phyloP scores from a whole-genome alignment of 2,797 vertebrate genomes.

The Cacajao melanocephalus region DNA sequence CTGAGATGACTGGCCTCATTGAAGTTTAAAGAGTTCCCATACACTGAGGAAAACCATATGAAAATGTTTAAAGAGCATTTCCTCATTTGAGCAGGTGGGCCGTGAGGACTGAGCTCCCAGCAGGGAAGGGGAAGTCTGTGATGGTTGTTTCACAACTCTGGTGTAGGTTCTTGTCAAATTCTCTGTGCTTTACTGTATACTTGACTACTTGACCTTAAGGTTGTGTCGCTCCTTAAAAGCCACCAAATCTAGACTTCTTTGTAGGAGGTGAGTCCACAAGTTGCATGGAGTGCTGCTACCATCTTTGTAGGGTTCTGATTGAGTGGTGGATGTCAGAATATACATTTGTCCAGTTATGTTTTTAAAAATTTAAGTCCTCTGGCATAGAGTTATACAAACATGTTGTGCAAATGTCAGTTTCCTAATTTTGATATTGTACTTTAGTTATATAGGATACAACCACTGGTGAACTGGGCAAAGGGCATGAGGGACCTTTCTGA shows the following conservation, averaged over 20 bases:
- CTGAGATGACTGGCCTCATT: constrained; percentile 14
- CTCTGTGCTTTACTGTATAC: background rate
- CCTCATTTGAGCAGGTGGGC: constrained; percentile 64
- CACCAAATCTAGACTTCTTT: background rate
- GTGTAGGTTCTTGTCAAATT: background rate
- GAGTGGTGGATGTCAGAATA: background rate
- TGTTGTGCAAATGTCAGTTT: constrained; percentile 9
- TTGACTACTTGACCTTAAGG: background rate
- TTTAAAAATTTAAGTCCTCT: constrained; percentile 32
- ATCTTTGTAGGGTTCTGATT: constrained; percentile 17
- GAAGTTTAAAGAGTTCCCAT: constrained; percentile 10
- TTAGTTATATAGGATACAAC: background rate
- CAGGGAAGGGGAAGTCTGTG: constrained; percentile 44
- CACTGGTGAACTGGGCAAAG: background rate
- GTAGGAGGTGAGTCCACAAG: background rate
- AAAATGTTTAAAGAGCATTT: constrained; percentile 53
- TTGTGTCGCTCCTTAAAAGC: background rate
- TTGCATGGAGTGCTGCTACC: background rate
- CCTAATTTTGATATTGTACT: constrained; percentile 42
- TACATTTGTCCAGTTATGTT: constrained; percentile 11
- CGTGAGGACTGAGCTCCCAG: constrained; percentile 4
- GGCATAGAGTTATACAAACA: background rate
- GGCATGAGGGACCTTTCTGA: background rate
- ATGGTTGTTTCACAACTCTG: constrained; percentile 35
- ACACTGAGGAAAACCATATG: background rate